phyloP scores from a whole-genome alignment of 2,113 vertebrate genomes.

The Dipodomys spectabilis region DNA sequence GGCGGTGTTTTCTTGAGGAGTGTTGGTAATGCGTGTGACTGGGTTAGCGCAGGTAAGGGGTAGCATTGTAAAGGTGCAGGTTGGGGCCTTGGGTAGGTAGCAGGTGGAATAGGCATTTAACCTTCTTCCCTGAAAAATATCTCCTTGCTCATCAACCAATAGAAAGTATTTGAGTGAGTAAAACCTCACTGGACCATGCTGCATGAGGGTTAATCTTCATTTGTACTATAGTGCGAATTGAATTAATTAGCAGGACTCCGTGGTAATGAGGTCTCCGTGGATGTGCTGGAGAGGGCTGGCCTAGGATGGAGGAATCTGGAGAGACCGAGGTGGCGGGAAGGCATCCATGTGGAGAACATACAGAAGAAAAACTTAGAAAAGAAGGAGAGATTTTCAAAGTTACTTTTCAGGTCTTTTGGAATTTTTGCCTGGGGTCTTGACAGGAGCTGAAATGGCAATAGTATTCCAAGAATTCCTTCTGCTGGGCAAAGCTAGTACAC shows the following conservation, averaged over 20 bases:
- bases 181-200: background rate
- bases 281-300: background rate
- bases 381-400: background rate
- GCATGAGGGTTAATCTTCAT: background rate
- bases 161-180: background rate
- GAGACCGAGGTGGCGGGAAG: background rate
- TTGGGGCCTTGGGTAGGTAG: no score
- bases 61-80: background rate
- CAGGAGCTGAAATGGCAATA: slow-evolving; percentile 45
- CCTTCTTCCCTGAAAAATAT: background rate
- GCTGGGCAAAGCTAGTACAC: background rate
- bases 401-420: background rate
- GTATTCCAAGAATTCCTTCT: slow-evolving; percentile 48
- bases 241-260: background rate
- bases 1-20: background rate
- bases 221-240: background rate
- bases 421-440: slow-evolving; percentile 46
- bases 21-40: background rate
- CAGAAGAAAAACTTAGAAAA: background rate
- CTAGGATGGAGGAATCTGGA: slow-evolving; percentile 1
- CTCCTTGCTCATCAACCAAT: background rate
- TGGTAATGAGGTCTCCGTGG: background rate
- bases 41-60: background rate
- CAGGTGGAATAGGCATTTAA: background rate
- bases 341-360: background rate